phyloP scores from a whole-genome alignment of 2,888 invertebrate genomes.

The Prenolepis imparis region DNA sequence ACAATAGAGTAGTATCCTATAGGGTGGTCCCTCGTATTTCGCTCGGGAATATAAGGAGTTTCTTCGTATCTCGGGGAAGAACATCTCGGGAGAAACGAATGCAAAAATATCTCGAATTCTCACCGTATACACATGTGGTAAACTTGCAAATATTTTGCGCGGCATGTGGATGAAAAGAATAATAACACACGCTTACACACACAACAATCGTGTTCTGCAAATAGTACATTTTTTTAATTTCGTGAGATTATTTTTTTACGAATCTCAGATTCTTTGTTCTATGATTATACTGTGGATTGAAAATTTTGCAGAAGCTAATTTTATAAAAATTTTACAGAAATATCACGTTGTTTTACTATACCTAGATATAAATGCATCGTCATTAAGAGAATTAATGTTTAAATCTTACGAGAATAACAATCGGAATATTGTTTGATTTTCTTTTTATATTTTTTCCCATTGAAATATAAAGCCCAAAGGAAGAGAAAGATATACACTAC shows the following conservation, averaged over 20 bases:
- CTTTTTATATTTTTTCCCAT: constrained; percentile 27
- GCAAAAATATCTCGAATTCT: constrained; percentile 18
- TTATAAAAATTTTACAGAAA: not conserved
- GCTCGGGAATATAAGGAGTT: constrained; percentile 39
- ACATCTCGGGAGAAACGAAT: constrained; percentile 8
- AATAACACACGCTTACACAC: not conserved
- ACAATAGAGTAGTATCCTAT: constrained; percentile 17
- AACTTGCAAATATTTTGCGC: not conserved
- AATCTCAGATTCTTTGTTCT: not conserved
- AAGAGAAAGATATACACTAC: constrained; percentile 44
- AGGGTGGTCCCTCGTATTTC: too few species aligned
- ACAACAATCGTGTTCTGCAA: not conserved
- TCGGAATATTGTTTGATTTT: constrained; percentile 40
- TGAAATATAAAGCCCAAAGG: constrained; percentile 40
- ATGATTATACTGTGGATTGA: not conserved
- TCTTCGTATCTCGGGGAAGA: not conserved
- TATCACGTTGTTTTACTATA: not conserved
- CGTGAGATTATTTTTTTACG: not conserved
- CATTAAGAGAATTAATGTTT: not conserved
- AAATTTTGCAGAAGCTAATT: not conserved
- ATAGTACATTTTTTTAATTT: not conserved
- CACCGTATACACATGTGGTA: not conserved
- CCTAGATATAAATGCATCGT: not conserved
- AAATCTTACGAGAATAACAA: not conserved
- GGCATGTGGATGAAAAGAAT: not conserved